Conservation (phyloP, 2,888 invertebrate species). For the Andrena hattorfiana region DNA sequence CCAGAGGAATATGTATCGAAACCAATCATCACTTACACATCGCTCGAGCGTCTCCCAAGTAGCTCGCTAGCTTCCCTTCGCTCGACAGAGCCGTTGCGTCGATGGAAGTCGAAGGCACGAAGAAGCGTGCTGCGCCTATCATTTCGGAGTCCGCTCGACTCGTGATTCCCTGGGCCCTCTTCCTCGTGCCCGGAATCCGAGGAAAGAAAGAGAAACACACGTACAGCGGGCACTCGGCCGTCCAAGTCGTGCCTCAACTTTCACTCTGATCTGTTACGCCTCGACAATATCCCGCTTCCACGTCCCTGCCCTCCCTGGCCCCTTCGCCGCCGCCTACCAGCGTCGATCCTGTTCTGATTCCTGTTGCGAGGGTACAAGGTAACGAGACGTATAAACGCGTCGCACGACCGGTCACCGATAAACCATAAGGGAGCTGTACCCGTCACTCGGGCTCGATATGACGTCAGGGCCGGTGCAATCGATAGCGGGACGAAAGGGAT, state of each 20-base stretch:
- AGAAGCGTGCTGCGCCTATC: conserved; percentile 40
- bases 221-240: conserved; percentile 39
- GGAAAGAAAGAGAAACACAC: conserved; percentile 43
- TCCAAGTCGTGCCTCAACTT: conserved; percentile 76
- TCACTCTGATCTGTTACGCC: conserved; percentile 80
- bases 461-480: conserved; percentile 41
- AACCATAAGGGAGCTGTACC: conserved; percentile 31
- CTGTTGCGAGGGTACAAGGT: conserved; percentile 64
- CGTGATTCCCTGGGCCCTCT: conserved; percentile 55
- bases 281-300: conserved; percentile 74
- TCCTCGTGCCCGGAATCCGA: conserved; percentile 35
- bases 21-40: too few species aligned
- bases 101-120: conserved; percentile 50
- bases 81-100: conserved; percentile 63
- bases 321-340: conserved; percentile 23
- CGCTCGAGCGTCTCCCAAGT: too few species aligned
- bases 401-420: conserved; percentile 44
- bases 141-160: conserved; percentile 54
- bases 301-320: conserved; percentile 31
- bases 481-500: conserved; percentile 32
- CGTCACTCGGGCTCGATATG: conserved; percentile 19
- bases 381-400: conserved; percentile 66
- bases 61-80: background rate
- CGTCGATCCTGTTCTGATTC: conserved; percentile 69
- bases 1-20: conserved; percentile 5